Evolutionary conservation across 2,797 vertebrate species (phyloP).

Genomic region (Otolemur crassicaudatus): DNA sequence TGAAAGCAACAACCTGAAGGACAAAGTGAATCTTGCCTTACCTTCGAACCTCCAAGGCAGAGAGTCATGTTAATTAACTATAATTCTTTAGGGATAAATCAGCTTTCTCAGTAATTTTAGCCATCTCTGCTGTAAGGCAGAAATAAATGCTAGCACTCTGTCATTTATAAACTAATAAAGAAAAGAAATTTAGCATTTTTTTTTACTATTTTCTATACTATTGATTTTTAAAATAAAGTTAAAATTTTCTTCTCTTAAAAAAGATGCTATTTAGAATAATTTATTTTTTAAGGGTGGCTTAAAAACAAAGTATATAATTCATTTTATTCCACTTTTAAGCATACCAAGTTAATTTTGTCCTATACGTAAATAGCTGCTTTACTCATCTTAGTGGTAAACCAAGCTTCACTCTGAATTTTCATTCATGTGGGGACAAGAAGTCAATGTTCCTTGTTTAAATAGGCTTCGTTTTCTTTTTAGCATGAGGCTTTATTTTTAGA

Average conservation of each 20-base stretch:
- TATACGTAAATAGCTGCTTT: neutral
- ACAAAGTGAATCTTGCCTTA: slow-evolving; percentile 42
- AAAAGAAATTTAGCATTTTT: neutral
- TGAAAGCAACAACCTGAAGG: slow-evolving; percentile 36
- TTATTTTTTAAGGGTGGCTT: neutral
- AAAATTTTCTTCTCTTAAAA: neutral
- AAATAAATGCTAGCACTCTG: neutral
- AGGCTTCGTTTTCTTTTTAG: neutral
- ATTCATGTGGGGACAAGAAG: neutral
- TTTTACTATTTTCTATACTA: neutral
- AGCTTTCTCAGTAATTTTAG: neutral
- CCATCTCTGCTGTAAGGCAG: neutral
- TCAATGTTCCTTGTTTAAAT: neutral
- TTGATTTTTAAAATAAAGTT: neutral
- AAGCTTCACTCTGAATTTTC: neutral
- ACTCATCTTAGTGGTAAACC: neutral
- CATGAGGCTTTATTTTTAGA: neutral
- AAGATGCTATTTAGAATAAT: neutral
- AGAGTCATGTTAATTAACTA: neutral
- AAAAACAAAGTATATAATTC: neutral
- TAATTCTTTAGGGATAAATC: neutral
- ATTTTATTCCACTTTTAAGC: neutral
- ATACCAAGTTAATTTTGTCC: neutral
- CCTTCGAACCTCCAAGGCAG: neutral
- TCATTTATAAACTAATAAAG: neutral